Percentiles rank a stretch among this genome's conserved stretches.
These are phyloP conservation scores for Belonocnema kinseyi DNA, from an alignment of 1,140 invertebrate genomes.

Conservation along the genomic window DNA sequence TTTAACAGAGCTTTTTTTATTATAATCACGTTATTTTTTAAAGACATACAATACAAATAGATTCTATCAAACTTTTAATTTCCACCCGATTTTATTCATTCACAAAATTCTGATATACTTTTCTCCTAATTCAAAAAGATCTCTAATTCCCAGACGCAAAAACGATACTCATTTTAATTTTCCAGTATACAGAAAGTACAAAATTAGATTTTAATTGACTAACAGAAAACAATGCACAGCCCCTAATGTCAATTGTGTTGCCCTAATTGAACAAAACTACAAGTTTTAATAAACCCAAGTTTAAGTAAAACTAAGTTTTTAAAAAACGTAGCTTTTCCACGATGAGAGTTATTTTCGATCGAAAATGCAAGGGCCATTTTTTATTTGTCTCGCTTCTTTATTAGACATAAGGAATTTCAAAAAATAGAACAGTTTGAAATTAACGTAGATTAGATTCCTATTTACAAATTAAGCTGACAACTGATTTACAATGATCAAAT, in stretches of 20 bases:
- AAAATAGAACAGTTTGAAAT: not conserved
- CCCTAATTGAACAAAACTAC: too few relatives aligned
- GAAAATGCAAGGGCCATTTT: slow-evolving; percentile 9
- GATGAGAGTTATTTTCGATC: slow-evolving; percentile 19
- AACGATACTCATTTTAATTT: not conserved
- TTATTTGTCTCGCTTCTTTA: not conserved
- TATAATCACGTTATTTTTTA: not conserved
- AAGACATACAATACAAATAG: not conserved
- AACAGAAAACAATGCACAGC: slow-evolving; percentile 40
- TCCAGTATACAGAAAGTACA: slow-evolving; percentile 27
- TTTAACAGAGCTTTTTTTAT: slow-evolving; percentile 41
- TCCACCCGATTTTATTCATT: not conserved
- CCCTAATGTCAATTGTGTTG: slow-evolving; percentile 11
- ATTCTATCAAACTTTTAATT: not conserved
- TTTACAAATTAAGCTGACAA: too few relatives aligned
- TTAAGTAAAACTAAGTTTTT: too few relatives aligned
- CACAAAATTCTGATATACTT: not conserved
- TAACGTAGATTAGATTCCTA: not conserved
- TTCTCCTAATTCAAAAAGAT: not conserved
- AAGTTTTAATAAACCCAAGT: too few relatives aligned
- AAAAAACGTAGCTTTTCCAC: not conserved
- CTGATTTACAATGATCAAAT: too few relatives aligned
- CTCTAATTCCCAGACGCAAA: not conserved
- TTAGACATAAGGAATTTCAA: too few relatives aligned
- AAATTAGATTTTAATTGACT: slow-evolving; percentile 34